Percentiles rank a stretch among this genome's conserved stretches.
phyloP scores from a whole-genome alignment of 2,888 invertebrate genomes.

The Smittia sp. region DNA sequence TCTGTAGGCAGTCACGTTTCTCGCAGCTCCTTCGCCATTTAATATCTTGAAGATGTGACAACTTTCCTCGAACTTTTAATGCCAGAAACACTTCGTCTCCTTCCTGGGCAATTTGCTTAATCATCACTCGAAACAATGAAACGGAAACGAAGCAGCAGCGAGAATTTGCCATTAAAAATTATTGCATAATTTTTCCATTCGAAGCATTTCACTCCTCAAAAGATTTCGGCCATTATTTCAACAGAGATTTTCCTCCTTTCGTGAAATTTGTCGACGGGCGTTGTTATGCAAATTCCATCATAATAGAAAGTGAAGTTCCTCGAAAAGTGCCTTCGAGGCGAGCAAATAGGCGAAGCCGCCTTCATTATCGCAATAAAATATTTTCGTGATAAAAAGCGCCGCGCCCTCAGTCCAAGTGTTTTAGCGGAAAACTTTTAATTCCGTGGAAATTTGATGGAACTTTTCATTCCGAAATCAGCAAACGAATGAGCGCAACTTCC shows the following conservation, averaged over 20 bases:
- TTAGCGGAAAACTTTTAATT: slow-evolving; percentile 1
- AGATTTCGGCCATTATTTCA: slow-evolving; percentile 6
- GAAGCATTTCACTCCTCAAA: not conserved
- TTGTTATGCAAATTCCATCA: slow-evolving; percentile 20
- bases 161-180: slow-evolving; percentile 21
- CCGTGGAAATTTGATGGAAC: not conserved
- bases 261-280: slow-evolving; percentile 1
- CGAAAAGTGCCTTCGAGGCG: slow-evolving; percentile 3
- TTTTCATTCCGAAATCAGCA: not conserved
- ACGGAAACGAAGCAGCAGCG: not conserved
- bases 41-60: slow-evolving; percentile 20
- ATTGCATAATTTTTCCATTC: slow-evolving; percentile 22
- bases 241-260: slow-evolving; percentile 19
- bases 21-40: not conserved
- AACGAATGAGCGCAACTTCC: slow-evolving; percentile 2
- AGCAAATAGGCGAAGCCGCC: slow-evolving; percentile 1
- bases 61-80: not conserved
- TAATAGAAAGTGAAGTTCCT: not conserved
- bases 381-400: not conserved
- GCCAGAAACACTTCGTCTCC: not conserved
- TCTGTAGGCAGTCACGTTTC: not conserved
- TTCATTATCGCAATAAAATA: slow-evolving; percentile 20
- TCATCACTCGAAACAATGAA: not conserved
- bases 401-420: not conserved
- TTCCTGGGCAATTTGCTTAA: slow-evolving; percentile 9